Evolutionary conservation across 2,797 vertebrate species (phyloP).

Genomic region (Gastrophryne carolinensis): DNA sequence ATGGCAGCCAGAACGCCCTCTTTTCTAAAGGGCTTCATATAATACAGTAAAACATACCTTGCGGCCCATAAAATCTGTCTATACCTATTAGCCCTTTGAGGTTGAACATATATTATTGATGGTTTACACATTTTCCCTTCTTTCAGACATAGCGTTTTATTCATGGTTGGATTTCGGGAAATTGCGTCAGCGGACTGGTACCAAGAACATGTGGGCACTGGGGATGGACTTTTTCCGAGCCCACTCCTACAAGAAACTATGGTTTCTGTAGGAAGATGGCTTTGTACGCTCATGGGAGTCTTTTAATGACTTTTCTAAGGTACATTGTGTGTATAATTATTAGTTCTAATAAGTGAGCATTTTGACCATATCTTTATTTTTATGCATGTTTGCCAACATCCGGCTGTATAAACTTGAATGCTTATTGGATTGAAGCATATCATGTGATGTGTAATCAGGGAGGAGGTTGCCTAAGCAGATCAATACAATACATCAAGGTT

Average conservation of each 20-base stretch:
- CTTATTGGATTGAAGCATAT: too few relatives aligned
- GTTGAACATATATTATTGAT: slow-evolving; percentile 29
- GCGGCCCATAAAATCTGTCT: slow-evolving; percentile 42
- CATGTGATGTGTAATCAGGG: too few relatives aligned
- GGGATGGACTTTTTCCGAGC: background rate
- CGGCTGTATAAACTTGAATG: too few relatives aligned
- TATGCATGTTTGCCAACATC: too few relatives aligned
- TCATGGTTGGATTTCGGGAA: slow-evolving; percentile 5
- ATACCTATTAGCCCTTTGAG: slow-evolving; percentile 37
- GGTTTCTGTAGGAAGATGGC: background rate
- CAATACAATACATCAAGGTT: too few relatives aligned
- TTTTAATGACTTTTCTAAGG: too few relatives aligned
- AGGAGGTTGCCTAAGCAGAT: too few relatives aligned
- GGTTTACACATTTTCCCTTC: slow-evolving; percentile 32
- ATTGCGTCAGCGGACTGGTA: background rate
- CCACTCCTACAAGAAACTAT: background rate
- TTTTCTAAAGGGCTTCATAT: slow-evolving; percentile 36
- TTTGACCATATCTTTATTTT: too few relatives aligned
- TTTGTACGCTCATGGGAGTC: background rate
- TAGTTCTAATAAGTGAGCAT: too few relatives aligned
- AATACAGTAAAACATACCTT: slow-evolving; percentile 47
- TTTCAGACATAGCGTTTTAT: slow-evolving; percentile 15
- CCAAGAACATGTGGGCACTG: slow-evolving; percentile 2
- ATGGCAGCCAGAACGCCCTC: slow-evolving; percentile 30
- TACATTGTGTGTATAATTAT: too few relatives aligned